Base-by-base conservation (phyloP, 2,797 vertebrate genomes). In the Neosalanx taihuensis region DNA sequence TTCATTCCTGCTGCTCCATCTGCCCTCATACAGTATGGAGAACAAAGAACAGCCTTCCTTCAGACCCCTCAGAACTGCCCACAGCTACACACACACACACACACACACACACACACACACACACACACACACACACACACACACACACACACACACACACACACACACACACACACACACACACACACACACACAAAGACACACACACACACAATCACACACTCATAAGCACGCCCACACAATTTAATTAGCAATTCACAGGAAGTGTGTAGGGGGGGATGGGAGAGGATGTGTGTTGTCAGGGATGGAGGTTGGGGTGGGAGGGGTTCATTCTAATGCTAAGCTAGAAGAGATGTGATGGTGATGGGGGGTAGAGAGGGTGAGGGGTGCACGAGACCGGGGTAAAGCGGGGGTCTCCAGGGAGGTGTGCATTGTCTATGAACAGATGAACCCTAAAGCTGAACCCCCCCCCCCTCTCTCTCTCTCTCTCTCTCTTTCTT, bases 1-100 rank as follows among this genome's bases (percentile, higher is more conserved):
- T 73, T 81, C 57, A 73, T 71, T 81, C 78, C 81, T 80, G 82
- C 82, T 85, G 84, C 62, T 76, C 69, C 70, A 72, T 84, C 70
- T 81, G 70, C 76, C 80, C 73, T n/a, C 64, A 80, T 80, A 80
- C 76, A 79, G 78, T 70, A 75, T 61, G 79, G 35, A 81, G 60
- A 26, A 30, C 46, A 80, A 29, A 64, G 75, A 66, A 67, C 59
- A 78, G 60, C 74, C 74, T 33, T 58, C 35, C 53, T 30, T 17
- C 49, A n/a, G 51, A 18, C 3, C 29, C 56, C 20, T 51, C 56
- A 58, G 67, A 69, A 23, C 67, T 20, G 29, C 64, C 41, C 23
- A 7, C 18, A 5, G 5, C 6, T 1, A 0, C 66, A 31, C 66
- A 13, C 66, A 56, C 49, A 35, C 66, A 37, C 29, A 6, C 30